Percentiles rank a stretch among this genome's conserved stretches.
Conservation (phyloP, 2,888 invertebrate genomes). For the Machimus rusticus region DNA sequence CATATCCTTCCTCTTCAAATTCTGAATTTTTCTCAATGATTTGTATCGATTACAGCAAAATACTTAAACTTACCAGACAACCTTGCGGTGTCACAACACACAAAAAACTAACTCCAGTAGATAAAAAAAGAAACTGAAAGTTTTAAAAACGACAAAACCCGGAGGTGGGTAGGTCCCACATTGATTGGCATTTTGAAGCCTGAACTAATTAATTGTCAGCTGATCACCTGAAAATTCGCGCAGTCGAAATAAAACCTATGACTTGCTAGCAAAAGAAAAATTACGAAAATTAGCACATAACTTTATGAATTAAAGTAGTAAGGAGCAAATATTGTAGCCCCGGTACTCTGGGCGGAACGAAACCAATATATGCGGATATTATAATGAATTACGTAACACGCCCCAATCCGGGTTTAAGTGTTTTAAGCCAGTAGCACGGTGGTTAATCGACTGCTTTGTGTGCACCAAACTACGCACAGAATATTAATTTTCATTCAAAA, state of each 20-base stretch:
- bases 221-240: background rate
- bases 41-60: background rate
- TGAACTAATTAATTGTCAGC: background rate
- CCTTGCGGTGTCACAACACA: background rate
- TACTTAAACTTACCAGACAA: background rate
- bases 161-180: background rate
- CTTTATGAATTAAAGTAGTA: background rate
- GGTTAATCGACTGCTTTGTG: background rate
- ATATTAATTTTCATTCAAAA: background rate
- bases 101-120: background rate
- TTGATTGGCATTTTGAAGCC: background rate
- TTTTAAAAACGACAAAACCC: background rate
- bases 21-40: background rate
- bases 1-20: background rate
- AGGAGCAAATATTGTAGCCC: background rate
- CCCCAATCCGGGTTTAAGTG: background rate
- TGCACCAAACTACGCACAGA: background rate
- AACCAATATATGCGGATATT: background rate
- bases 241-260: background rate
- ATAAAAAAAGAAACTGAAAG: background rate
- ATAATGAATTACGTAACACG: background rate
- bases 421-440: background rate
- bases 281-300: background rate
- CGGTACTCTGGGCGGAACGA: background rate
- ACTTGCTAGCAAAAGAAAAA: background rate